A percentile compares a stretch with the other conserved stretches of the same genome.
Conservation (phyloP, 2,797 vertebrate genomes). For the Pantherophis vulpinus region DNA sequence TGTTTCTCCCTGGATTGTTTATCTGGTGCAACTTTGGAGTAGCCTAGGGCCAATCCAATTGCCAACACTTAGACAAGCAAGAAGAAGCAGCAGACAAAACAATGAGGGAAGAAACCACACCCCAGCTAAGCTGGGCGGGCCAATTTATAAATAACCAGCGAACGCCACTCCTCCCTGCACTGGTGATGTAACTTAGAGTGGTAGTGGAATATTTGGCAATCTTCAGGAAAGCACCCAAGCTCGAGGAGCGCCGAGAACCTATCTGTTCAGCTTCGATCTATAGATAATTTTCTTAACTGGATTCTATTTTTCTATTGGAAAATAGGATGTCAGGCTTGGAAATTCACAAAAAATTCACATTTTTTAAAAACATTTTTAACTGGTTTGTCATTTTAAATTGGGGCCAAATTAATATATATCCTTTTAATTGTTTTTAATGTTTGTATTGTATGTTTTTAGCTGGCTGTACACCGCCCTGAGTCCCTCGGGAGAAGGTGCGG, state of each 20-base stretch:
- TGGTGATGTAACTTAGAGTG: background rate
- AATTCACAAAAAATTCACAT: background rate
- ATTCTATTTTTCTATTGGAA: background rate
- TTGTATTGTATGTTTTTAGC: too few species aligned
- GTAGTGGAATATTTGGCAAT: background rate
- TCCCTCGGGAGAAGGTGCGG: too few species aligned
- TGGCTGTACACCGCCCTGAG: too few species aligned
- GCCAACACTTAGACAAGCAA: background rate
- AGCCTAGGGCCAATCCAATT: background rate
- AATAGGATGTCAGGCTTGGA: background rate
- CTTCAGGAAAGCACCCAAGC: background rate
- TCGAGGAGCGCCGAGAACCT: background rate
- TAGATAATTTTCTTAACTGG: background rate
- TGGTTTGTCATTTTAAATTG: too few species aligned
- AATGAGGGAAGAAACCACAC: background rate
- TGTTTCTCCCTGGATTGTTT: background rate
- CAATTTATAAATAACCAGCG: background rate
- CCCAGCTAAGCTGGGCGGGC: background rate
- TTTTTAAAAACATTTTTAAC: too few species aligned
- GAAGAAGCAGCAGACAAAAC: background rate
- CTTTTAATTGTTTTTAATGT: too few species aligned
- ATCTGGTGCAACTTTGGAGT: background rate
- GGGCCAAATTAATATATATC: too few species aligned
- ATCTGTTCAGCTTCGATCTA: background rate
- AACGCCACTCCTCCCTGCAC: background rate